Conservation (phyloP, 2,113 vertebrate species). For the Prochilodus magdalenae region DNA sequence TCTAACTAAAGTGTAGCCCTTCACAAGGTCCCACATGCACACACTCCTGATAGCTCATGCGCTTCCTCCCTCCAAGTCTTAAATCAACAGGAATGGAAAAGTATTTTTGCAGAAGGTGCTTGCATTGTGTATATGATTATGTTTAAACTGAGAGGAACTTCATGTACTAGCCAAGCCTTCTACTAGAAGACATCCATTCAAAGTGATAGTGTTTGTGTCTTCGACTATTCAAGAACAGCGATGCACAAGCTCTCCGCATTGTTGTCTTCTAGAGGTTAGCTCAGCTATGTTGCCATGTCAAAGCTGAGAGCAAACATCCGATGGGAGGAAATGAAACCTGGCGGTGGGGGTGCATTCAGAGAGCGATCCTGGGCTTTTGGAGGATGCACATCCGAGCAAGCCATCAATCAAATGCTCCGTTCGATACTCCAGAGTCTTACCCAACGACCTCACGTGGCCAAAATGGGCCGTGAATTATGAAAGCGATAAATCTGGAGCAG, state of each 20-base stretch:
- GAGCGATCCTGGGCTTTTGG: constrained; percentile 27
- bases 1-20: not conserved
- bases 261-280: not conserved
- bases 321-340: constrained; percentile 47
- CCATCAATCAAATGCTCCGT: constrained; percentile 58
- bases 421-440: constrained; percentile 54
- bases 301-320: constrained; percentile 24
- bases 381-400: constrained; percentile 37
- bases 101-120: not conserved
- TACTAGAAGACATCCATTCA: not conserved
- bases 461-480: constrained; percentile 68
- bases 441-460: constrained; percentile 55
- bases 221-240: not conserved
- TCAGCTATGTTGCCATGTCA: constrained; percentile 13
- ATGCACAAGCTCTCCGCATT: not conserved
- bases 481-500: constrained; percentile 63
- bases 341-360: constrained; percentile 11
- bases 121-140: not conserved
- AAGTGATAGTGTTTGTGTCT: not conserved
- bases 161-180: not conserved
- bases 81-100: not conserved
- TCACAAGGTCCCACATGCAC: not conserved
- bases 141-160: not conserved
- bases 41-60: not conserved
- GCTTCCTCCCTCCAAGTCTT: not conserved